Evolutionary conservation across 2,888 invertebrate species (phyloP).

Genomic region (Sinopyrophorus schimmeli): DNA sequence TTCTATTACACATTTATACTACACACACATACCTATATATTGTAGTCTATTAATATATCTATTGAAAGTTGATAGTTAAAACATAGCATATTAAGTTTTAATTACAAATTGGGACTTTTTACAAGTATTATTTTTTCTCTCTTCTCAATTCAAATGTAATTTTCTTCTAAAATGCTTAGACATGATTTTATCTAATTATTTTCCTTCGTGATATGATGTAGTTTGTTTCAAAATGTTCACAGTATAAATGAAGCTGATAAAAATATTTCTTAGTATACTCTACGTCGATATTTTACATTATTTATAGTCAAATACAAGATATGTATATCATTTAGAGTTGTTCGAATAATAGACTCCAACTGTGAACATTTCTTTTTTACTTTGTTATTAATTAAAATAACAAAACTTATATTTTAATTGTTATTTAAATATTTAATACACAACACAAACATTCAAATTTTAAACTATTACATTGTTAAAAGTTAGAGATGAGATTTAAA

Average conservation of each 20-base stretch:
- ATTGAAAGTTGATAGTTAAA: constrained; percentile 40
- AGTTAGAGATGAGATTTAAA: no score
- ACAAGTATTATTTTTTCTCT: constrained; percentile 2
- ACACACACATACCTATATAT: constrained; percentile 43
- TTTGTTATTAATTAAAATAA: no score
- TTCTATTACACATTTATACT: constrained; percentile 41
- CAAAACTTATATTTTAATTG: no score
- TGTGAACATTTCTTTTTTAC: constrained; percentile 40
- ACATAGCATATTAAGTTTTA: constrained; percentile 24
- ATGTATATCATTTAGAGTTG: constrained; percentile 44
- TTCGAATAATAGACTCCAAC: constrained; percentile 33
- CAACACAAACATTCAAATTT: no score
- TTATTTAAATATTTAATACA: no score
- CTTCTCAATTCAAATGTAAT: no score
- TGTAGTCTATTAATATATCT: constrained; percentile 38
- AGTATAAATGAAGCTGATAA: constrained; percentile 31
- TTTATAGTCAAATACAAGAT: constrained; percentile 44
- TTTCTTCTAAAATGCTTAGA: constrained; percentile 22
- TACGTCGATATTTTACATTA: constrained; percentile 31
- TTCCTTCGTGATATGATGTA: constrained; percentile 39
- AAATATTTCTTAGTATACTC: constrained; percentile 31
- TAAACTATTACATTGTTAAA: no score
- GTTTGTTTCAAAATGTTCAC: constrained; percentile 40
- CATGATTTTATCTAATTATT: constrained; percentile 12
- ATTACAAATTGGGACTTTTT: constrained; percentile 22